Base-by-base conservation (phyloP, 2,888 invertebrate genomes). In the Pimpla rufipes region DNA sequence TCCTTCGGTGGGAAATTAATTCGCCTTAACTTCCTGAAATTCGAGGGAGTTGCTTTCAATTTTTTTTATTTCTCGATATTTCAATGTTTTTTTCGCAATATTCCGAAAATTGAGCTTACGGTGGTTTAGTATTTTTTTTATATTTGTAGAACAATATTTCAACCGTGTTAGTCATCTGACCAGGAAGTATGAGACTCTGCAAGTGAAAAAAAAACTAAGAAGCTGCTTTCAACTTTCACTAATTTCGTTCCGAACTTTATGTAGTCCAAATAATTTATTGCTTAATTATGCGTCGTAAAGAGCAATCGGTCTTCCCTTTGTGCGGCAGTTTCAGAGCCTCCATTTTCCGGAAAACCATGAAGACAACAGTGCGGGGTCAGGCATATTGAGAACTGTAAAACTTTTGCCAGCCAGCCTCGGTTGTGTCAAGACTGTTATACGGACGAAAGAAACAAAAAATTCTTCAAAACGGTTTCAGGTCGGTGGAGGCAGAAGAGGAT, bases 371-470 rank as follows among this genome's bases (percentile, higher is more conserved):
- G 52, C 52, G 52, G 40, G 57, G 47, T 50, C 47, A 70, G 21
- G 75, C 47, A 37, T 75, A 42, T 75, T 67, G 35, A 42, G 37
- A 68, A 71, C 47, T 57, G 81, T 77, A 78, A 85, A 83, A 80
- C 57, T 67, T 68, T 80, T 67, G 67, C 29, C 67, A 57, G 45
- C 55, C 74, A 67, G 42, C 2, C n/a, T n/a, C 42, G 8, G 42
- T 64, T 16, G 21, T 47, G 23, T 45, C 40, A 77, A 76, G 76
- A 80, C 70, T 64, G 40, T 64, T 66, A 66, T 75, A 40, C 50
- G 13, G 23, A 23, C 21, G 4, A 18, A 18, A 67, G 29, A 64
- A 67, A 55, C 68, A 68, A 35, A n/a, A 11, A 4, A 59, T 57
- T 18, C 16, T 29, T 35, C 47, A 18, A 68, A 77, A 59, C 47